Evolutionary conservation across 2,113 vertebrate genomes (phyloP), one percentile per base, ranked within the genome.

Genomic region (Dunckerocampus dactyliophorus): DNA sequence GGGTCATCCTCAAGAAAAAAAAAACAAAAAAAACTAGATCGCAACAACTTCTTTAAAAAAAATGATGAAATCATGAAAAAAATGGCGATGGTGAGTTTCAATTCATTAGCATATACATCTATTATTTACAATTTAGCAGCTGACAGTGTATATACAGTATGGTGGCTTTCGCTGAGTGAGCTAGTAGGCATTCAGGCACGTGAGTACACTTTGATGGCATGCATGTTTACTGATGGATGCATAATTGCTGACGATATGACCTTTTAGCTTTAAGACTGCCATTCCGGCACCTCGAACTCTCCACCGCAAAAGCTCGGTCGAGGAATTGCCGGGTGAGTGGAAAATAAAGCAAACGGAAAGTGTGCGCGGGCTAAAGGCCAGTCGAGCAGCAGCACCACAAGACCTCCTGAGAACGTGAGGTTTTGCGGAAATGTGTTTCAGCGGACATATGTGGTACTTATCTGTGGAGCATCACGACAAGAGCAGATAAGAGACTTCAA

Each of bases 401-500:
- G 55, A 76, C 53, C 49, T 59, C 46, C 47, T 4, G 20, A 39
- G 59, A 72, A 64, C 58, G 60, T 43, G 65, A 21, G 20, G 42
- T 21, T 52, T 50, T 57, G 73, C 75, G 64, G 62, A 72, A 65
- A 73, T 80, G 75, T 65, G 69, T 79, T 82, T 65, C 73, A 71
- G 72, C 24, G 39, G 67, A 70, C 63, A 65, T 68, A 76, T n/a
- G 17, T 14, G 0, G 63, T 46, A 66, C 69, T 86, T 86, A 86
- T 86, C 81, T 69, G 12, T 0, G n/a, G 53, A 42, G 39, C 39
- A 43, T 43, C 39, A 14, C 13, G 39, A 42, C 39, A 42, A 20
- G 51, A 71, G 59, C 80, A 85, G 76, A 86, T 85, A 87, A 85
- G 58, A 74, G 72, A 72, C 70, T 59, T 28, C 56, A 74, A 65